phyloP scores from a whole-genome alignment of 1,140 invertebrate species.

The Drosophila ananassae region DNA sequence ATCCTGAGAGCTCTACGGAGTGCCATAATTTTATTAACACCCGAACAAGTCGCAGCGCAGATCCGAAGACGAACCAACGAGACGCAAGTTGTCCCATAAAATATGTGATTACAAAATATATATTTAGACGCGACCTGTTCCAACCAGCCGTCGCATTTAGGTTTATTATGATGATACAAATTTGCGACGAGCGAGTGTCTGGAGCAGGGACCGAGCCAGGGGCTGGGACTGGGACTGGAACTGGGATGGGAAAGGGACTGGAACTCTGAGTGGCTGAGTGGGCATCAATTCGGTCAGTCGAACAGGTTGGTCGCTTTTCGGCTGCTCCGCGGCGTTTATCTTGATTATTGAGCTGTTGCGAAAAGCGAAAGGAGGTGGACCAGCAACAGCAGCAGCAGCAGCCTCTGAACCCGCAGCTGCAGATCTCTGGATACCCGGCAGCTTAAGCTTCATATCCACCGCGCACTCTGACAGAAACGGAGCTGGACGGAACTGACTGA shows the following conservation, averaged over 20 bases:
- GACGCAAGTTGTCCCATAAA: conserved; percentile 71
- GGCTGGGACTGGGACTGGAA: conserved; percentile 8
- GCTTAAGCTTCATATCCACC: conserved; percentile 14
- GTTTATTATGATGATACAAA: conserved; percentile 77
- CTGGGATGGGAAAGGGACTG: conserved; percentile 4
- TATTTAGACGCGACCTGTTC: conserved; percentile 66
- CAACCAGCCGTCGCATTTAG: conserved; percentile 45
- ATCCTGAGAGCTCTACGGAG: conserved; percentile 40
- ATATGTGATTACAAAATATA: conserved; percentile 80
- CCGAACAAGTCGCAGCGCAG: conserved; percentile 42
- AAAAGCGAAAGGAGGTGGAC: conserved; percentile 51
- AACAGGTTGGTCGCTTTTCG: conserved; percentile 69
- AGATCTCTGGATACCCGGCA: conserved; percentile 18
- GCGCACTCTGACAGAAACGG: conserved; percentile 37
- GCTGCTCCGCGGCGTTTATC: conserved; percentile 63
- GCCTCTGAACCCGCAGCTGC: conserved; percentile 46
- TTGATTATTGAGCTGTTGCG: conserved; percentile 70
- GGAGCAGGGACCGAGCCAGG: neutral
- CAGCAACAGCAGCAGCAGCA: conserved; percentile 14
- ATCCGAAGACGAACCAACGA: conserved; percentile 16
- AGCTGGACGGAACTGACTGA: conserved; percentile 60
- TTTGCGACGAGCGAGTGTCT: conserved; percentile 44
- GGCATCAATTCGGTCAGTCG: conserved; percentile 75
- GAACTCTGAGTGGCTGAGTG: conserved; percentile 21
- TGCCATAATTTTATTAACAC: conserved; percentile 79